Percentiles rank a stretch among this genome's conserved stretches.
These are phyloP conservation scores for Stegastes partitus DNA, from an alignment of 2,113 vertebrate species.

Conservation along the genomic window DNA sequence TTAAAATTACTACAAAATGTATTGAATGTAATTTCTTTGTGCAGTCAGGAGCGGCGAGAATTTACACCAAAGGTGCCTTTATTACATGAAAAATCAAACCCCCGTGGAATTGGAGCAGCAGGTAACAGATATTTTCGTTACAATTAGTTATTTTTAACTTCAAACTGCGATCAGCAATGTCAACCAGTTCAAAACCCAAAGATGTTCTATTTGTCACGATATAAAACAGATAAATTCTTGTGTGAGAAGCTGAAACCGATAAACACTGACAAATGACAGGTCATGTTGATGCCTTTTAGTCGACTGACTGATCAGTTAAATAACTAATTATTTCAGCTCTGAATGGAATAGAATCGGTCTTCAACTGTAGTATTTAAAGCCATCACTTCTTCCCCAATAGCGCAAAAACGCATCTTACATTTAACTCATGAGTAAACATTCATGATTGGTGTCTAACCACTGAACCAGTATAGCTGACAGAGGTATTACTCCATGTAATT, in stretches of 20 bases:
- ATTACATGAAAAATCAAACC: no score
- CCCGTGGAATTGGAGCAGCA: no score
- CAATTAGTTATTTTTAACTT: no score
- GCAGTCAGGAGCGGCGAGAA: background rate
- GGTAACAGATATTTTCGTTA: no score
- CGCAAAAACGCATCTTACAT: background rate
- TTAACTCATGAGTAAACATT: conserved; percentile 34
- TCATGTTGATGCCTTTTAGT: background rate
- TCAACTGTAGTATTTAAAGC: conserved; percentile 2
- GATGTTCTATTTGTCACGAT: background rate
- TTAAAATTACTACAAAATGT: background rate
- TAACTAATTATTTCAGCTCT: background rate
- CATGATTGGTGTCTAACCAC: conserved; percentile 32
- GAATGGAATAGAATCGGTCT: background rate
- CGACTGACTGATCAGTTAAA: background rate
- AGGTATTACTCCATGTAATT: conserved; percentile 34
- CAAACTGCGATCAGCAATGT: background rate
- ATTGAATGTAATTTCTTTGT: background rate
- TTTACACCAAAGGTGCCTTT: no score
- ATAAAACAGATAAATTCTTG: background rate
- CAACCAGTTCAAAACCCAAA: background rate
- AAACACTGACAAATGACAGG: background rate
- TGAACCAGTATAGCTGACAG: conserved; percentile 1
- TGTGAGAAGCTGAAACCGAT: background rate
- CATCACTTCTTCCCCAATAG: conserved; percentile 3